Base-by-base conservation (phyloP, 2,113 vertebrate genomes). In the Anarhynchus alexandrinus region DNA sequence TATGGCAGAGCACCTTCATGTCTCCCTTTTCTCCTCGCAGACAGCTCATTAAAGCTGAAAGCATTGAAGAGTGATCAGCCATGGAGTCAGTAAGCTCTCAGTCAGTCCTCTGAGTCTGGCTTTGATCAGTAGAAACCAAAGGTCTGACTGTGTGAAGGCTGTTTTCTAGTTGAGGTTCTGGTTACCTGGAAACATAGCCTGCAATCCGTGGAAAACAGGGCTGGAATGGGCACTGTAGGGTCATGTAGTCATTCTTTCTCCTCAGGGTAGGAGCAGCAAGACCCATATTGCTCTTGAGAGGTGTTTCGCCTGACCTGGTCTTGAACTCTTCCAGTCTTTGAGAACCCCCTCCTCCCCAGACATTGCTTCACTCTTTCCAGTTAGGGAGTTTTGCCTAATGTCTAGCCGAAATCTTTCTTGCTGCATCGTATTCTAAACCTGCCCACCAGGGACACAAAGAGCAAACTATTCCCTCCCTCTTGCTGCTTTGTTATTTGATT, bases 61-160 rank as follows among this genome's bases (percentile, higher is more conserved):
- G 54, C 74, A 8, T 29, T 38, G 92, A 83, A 74, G 92, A 82
- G 51, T 73, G 88, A 95, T 96, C 89, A 67, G 65, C 47, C 38
- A 43, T 29, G 71, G 92, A 88, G 58, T 34, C 40, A 5, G 92
- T 73, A 77, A 62, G 73, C 58, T 90, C 82, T 71, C 88, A 58
- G 3, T 74, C 90, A 77, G 67, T 21, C 43, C 78, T 80, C 70
- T 43, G 82, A 80, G 62, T n/a, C 82, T 55, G 65, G 43, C 86
- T 96, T 96, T 96, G 95, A 95, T 90, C 90, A 77, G 45, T 18
- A 74, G 64, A 88, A 85, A 78, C 72, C 92, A 71, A 78, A 90
- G 51, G 61, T 54, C 73, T 62, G 79, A 8, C 23, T 74, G 84
- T 2, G 2, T 23, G 51, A 55, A 73, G 22, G 51, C 15, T 91